A percentile compares a stretch with the other conserved stretches of the same genome.
phyloP scores from a whole-genome alignment of 2,797 vertebrate genomes.

The Ammospiza maritima region DNA sequence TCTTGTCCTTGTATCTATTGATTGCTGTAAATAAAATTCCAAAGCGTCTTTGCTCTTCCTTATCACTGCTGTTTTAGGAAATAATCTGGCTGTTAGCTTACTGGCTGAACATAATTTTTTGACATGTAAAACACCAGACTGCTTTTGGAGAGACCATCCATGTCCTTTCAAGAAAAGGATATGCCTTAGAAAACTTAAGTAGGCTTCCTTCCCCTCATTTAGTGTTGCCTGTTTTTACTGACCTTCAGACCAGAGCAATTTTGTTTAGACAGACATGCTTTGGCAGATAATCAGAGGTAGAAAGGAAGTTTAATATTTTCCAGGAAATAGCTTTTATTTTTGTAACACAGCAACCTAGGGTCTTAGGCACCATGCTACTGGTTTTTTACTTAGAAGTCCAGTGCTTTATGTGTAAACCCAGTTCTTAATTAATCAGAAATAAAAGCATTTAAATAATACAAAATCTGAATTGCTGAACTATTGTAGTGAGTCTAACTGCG shows the following conservation, averaged over 20 bases:
- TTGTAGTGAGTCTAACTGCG: background rate
- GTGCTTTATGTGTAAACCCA: background rate
- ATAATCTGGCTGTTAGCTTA: background rate
- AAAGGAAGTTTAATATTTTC: slow-evolving; percentile 15
- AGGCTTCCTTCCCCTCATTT: background rate
- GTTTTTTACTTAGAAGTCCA: background rate
- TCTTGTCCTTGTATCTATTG: background rate
- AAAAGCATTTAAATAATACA: background rate
- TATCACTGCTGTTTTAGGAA: background rate
- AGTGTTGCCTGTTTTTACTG: background rate
- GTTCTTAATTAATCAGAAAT: background rate
- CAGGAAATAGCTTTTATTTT: slow-evolving; percentile 27
- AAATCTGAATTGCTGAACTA: background rate
- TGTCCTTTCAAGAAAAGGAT: background rate
- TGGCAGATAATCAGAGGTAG: background rate
- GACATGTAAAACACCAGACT: background rate
- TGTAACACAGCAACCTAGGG: background rate
- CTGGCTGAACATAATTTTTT: background rate
- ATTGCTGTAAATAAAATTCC: background rate
- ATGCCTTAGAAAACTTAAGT: background rate
- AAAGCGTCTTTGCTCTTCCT: background rate
- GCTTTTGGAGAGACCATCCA: background rate
- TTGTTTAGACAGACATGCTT: background rate
- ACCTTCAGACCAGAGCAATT: background rate
- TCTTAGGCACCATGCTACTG: background rate